These are phyloP conservation scores for Pogoniulus pusillus DNA, from an alignment of 2,797 vertebrate species.

Conservation along the genomic window DNA sequence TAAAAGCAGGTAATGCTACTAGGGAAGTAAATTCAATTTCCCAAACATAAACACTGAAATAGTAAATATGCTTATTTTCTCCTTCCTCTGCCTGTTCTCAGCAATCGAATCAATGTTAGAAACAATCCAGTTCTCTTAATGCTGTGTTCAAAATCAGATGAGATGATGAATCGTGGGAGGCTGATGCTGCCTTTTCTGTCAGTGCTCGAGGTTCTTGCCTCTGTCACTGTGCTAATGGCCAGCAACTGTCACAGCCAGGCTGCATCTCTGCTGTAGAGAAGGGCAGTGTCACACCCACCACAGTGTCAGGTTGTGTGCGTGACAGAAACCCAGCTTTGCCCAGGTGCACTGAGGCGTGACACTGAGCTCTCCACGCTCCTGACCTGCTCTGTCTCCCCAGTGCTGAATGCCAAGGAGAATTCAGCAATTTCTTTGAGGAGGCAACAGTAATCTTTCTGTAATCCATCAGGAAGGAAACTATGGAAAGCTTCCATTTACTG, in stretches of 20 bases:
- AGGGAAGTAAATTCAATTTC: conserved; percentile 12
- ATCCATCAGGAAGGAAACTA: neutral
- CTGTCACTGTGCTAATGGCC: neutral
- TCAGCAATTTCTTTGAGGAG: neutral
- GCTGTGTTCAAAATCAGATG: neutral
- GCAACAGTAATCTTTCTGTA: neutral
- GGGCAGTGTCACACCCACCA: neutral
- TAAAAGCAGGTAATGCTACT: neutral
- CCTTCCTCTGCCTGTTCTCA: neutral
- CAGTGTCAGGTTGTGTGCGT: accelerated
- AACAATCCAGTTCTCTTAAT: neutral
- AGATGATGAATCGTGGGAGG: neutral
- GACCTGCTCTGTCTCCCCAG: neutral
- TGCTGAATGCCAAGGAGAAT: neutral
- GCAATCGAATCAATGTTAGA: neutral
- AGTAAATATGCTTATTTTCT: neutral
- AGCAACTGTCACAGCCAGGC: neutral
- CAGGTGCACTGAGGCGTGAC: accelerated
- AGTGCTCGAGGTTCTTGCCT: neutral
- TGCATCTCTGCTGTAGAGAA: neutral
- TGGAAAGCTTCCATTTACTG: neutral
- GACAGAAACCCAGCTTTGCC: neutral
- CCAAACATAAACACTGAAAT: neutral
- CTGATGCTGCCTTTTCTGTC: neutral
- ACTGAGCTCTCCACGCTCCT: neutral